These are phyloP conservation scores for Apodemus speciosus DNA, from an alignment of 2,113 vertebrate genomes.

Conservation along the genomic window DNA sequence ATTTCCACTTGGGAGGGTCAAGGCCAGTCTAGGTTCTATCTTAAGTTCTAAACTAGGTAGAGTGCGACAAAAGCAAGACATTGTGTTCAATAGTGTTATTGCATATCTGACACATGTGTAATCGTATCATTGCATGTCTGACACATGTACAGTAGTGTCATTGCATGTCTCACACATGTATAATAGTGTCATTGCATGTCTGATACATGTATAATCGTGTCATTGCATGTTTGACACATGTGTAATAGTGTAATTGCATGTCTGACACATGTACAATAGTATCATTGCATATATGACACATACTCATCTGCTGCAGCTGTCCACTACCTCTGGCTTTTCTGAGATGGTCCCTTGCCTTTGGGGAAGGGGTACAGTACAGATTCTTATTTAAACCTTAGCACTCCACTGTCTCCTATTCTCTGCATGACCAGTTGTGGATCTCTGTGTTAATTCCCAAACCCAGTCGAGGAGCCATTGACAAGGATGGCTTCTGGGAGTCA, in stretches of 20 bases:
- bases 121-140: no score
- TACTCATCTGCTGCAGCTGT: background rate
- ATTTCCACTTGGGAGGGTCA: background rate
- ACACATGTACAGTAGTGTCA: no score
- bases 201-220: no score
- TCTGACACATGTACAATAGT: background rate
- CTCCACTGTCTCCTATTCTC: background rate
- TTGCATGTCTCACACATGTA: no score
- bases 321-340: background rate
- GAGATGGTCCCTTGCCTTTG: background rate
- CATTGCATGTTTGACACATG: no score
- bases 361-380: background rate
- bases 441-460: background rate
- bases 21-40: background rate
- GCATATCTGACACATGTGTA: no score
- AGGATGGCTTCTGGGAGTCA: background rate
- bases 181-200: no score
- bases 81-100: no score
- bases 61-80: background rate
- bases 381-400: background rate
- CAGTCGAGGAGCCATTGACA: background rate
- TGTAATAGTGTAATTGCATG: background rate
- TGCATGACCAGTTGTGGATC: background rate
- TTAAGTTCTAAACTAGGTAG: background rate
- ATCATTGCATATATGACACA: background rate